Conservation (phyloP, 1,140 invertebrate genomes). For the Saccostrea echinata region DNA sequence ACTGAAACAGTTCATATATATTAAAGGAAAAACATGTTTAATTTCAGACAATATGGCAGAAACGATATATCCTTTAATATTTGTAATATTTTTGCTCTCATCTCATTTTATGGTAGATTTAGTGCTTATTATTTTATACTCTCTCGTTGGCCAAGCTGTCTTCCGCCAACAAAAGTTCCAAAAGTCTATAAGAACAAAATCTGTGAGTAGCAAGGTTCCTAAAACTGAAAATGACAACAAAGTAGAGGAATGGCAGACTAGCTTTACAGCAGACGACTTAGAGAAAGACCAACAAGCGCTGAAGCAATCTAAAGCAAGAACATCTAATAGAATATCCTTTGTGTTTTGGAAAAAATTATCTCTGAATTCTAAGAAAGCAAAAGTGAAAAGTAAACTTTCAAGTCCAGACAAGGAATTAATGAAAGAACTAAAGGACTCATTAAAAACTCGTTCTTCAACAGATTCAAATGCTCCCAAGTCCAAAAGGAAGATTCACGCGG, state of each 20-base stretch:
- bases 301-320: slow-evolving; percentile 19
- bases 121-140: slow-evolving; percentile 48
- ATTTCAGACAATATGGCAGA: slow-evolving; percentile 41
- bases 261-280: slow-evolving; percentile 50
- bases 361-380: slow-evolving; percentile 25
- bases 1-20: neutral
- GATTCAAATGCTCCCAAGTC: neutral
- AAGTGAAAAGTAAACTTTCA: neutral
- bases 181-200: slow-evolving; percentile 40
- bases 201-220: neutral
- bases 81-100: slow-evolving; percentile 47
- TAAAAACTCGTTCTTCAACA: slow-evolving; percentile 27
- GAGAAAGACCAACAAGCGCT: neutral
- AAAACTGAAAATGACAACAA: slow-evolving; percentile 5
- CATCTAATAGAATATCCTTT: slow-evolving; percentile 23
- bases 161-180: slow-evolving; percentile 28
- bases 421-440: slow-evolving; percentile 43
- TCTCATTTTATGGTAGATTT: slow-evolving; percentile 48
- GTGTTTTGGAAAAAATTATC: slow-evolving; percentile 48
- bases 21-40: slow-evolving; percentile 51
- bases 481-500: slow-evolving; percentile 31
- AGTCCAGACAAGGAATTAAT: neutral
- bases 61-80: slow-evolving; percentile 49
- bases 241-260: slow-evolving; percentile 44
- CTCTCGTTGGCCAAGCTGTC: slow-evolving; percentile 41